phyloP scores from a whole-genome alignment of 2,113 vertebrate species.

The Pycnonotus jocosus region DNA sequence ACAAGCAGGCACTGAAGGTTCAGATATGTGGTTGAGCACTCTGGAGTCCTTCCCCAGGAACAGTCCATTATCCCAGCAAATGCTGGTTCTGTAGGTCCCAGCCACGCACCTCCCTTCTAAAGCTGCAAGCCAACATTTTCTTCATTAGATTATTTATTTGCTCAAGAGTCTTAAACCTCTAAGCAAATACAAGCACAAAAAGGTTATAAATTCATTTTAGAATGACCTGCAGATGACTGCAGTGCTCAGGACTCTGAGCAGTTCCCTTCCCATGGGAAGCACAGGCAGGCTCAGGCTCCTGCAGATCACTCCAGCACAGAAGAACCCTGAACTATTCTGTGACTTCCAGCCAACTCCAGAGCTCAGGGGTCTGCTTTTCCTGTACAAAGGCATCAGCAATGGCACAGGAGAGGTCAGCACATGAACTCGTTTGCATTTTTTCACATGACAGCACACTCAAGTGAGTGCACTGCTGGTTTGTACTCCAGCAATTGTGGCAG shows the following conservation, averaged over 20 bases:
- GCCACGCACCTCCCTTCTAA: background rate
- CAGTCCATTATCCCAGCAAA: background rate
- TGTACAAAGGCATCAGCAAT: background rate
- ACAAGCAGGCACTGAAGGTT: background rate
- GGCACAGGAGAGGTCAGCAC: background rate
- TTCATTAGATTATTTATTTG: background rate
- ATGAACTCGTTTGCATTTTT: background rate
- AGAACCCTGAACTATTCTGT: background rate
- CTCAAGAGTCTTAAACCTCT: background rate
- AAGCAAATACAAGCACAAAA: background rate
- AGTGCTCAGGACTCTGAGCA: background rate
- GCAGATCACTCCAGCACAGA: background rate
- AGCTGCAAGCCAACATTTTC: background rate
- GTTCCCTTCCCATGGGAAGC: background rate
- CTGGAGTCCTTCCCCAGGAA: background rate
- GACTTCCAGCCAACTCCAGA: background rate
- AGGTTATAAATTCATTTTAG: background rate
- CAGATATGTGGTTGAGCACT: fast-evolving
- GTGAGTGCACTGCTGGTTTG: background rate
- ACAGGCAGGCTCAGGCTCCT: background rate
- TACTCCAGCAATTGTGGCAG: background rate
- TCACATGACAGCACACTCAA: background rate
- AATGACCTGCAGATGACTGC: background rate
- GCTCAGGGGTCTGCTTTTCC: background rate
- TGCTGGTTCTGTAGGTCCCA: background rate